These are phyloP conservation scores for Pagetopsis macropterus DNA, from an alignment of 2,797 vertebrate species.

Conservation along the genomic window DNA sequence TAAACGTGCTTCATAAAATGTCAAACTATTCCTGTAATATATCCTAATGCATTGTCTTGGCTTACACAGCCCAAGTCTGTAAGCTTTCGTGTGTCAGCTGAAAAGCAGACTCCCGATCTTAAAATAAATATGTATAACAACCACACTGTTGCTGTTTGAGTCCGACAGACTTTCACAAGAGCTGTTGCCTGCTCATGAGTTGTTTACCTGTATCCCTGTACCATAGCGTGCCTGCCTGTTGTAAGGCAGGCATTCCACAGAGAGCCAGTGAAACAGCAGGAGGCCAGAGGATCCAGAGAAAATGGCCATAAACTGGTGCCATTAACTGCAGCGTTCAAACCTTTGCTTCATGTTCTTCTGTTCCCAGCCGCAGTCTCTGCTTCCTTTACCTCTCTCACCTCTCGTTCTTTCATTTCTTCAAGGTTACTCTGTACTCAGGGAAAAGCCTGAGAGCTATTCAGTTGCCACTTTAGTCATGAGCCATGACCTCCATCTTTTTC, in stretches of 20 bases:
- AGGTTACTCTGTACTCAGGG: slow-evolving; percentile 35
- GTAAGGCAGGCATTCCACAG: slow-evolving; percentile 72
- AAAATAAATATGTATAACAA: background rate
- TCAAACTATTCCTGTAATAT: background rate
- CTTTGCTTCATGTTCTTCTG: slow-evolving; percentile 37
- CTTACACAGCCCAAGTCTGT: background rate
- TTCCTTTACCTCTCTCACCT: slow-evolving; percentile 25
- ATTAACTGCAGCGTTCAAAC: slow-evolving; percentile 62
- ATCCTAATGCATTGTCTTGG: background rate
- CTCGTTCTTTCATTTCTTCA: slow-evolving; percentile 38
- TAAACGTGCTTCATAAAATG: no score
- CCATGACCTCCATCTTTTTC: slow-evolving; percentile 29
- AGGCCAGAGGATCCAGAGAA: slow-evolving; percentile 67
- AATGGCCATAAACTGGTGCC: slow-evolving; percentile 68
- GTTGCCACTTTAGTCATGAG: slow-evolving; percentile 35
- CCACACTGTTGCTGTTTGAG: slow-evolving; percentile 1
- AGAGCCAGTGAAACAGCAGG: slow-evolving; percentile 78
- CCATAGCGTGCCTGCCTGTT: slow-evolving; percentile 72
- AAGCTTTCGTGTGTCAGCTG: background rate
- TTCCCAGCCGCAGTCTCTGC: slow-evolving; percentile 33
- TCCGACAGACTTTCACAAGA: background rate
- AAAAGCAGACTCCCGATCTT: background rate
- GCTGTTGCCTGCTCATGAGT: slow-evolving; percentile 21
- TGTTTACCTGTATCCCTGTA: slow-evolving; percentile 61
- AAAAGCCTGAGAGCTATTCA: slow-evolving; percentile 29